These are phyloP conservation scores for Limnothrissa miodon DNA, from an alignment of 2,113 vertebrate species.

Conservation along the genomic window DNA sequence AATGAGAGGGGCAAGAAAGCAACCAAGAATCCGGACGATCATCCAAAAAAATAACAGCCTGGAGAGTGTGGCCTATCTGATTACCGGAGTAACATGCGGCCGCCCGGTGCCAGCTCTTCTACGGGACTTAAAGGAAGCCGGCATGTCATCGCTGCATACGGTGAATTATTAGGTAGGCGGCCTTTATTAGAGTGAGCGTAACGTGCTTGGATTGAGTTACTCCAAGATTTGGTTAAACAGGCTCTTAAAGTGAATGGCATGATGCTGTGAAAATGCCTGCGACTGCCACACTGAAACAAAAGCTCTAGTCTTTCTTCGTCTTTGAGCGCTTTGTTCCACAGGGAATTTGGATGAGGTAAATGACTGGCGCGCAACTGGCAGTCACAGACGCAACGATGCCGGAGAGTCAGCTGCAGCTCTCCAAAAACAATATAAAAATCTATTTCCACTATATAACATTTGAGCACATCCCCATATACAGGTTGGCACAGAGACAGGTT, in stretches of 20 bases:
- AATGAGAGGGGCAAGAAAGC: conserved; percentile 22
- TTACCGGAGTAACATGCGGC: conserved; percentile 25
- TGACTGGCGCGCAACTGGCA: conserved; percentile 38
- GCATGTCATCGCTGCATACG: conserved; percentile 23
- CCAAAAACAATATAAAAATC: conserved; percentile 49
- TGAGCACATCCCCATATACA: conserved; percentile 30
- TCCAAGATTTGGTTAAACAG: conserved; percentile 36
- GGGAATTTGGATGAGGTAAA: conserved; percentile 39
- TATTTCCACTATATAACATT: conserved; percentile 41
- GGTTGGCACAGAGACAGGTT: conserved; percentile 37
- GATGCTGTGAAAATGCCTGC: conserved; percentile 41
- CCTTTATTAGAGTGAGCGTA: conserved; percentile 38
- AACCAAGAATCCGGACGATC: conserved; percentile 24
- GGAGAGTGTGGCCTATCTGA: conserved; percentile 29
- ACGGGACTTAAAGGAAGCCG: conserved; percentile 31
- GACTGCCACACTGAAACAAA: conserved; percentile 34
- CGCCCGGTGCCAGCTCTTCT: conserved; percentile 20
- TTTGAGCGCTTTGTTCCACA: conserved; percentile 26
- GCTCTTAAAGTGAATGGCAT: conserved; percentile 43
- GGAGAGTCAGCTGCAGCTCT: neutral
- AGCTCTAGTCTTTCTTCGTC: conserved; percentile 36
- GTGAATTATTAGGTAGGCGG: conserved; percentile 42
- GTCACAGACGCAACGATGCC: conserved; percentile 17
- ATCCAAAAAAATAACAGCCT: conserved; percentile 21
- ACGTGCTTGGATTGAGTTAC: conserved; percentile 42